Evolutionary conservation across 2,797 vertebrate genomes (phyloP).

Genomic region (Pseudotriccus pelzelni): DNA sequence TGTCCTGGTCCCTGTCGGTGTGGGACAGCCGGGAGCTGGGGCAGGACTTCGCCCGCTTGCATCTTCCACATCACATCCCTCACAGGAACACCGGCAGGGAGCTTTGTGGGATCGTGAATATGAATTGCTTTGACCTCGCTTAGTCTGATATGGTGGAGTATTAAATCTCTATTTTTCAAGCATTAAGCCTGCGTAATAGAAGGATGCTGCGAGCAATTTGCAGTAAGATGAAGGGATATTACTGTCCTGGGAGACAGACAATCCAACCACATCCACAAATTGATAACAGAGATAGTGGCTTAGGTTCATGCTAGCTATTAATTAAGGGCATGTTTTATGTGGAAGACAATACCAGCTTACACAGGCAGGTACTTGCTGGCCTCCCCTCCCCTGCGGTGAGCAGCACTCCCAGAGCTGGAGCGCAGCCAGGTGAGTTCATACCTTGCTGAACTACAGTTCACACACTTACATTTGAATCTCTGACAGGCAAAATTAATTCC

Average conservation of each 20-base stretch:
- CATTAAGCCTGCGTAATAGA: constrained; percentile 56
- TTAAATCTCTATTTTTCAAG: constrained; percentile 67
- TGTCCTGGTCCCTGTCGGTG: fast-evolving
- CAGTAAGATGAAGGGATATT: constrained; percentile 67
- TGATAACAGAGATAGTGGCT: constrained; percentile 55
- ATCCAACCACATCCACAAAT: constrained; percentile 68
- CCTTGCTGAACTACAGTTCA: constrained; percentile 23
- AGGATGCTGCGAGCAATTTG: constrained; percentile 62
- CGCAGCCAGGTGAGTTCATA: constrained; percentile 17
- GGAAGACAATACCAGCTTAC: constrained; percentile 48
- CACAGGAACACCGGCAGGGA: neutral
- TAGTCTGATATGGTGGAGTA: constrained; percentile 51
- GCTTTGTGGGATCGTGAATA: constrained; percentile 29
- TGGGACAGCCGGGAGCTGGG: fast-evolving
- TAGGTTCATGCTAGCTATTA: constrained; percentile 57
- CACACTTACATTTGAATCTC: constrained; percentile 35
- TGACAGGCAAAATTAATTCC: constrained; percentile 73
- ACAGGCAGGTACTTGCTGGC: constrained; percentile 9
- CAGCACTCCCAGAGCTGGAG: neutral
- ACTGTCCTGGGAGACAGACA: constrained; percentile 69
- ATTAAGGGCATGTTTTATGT: constrained; percentile 64
- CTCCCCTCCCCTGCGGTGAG: constrained; percentile 15
- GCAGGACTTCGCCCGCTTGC: neutral
- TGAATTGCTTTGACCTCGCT: constrained; percentile 66
- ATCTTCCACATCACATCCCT: neutral